Conservation (phyloP, 2,888 invertebrate genomes). For the Scaeva pyrastri region DNA sequence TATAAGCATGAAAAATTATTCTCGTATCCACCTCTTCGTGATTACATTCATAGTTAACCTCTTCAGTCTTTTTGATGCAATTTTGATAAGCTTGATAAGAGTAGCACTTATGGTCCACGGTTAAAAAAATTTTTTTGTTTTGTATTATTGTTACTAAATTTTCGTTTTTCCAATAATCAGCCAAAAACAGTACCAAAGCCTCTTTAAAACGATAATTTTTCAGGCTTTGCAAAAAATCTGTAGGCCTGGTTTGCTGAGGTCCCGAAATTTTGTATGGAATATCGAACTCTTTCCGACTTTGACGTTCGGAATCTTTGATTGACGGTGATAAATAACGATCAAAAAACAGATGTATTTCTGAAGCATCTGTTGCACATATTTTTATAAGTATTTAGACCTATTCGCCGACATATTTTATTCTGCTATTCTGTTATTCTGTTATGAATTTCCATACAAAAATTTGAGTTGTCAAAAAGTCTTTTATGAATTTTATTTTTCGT, state of each 20-base stretch:
- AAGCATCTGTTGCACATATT: too few species aligned
- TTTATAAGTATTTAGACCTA: too few species aligned
- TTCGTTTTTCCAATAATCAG: neutral
- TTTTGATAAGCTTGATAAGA: neutral
- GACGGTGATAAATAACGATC: too few species aligned
- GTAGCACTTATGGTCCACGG: neutral
- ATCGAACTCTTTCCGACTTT: too few species aligned
- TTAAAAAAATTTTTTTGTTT: neutral
- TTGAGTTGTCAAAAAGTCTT: too few species aligned
- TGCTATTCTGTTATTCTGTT: too few species aligned
- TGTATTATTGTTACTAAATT: neutral
- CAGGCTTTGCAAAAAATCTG: neutral
- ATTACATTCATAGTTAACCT: neutral
- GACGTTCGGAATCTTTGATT: too few species aligned
- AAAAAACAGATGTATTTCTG: too few species aligned
- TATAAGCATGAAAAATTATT: too few species aligned
- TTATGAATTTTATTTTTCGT: too few species aligned
- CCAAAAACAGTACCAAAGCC: neutral
- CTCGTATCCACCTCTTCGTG: neutral
- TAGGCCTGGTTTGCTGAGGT: neutral
- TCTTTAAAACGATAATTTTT: neutral
- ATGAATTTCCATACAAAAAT: too few species aligned
- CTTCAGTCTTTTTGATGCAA: neutral
- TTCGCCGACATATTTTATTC: too few species aligned
- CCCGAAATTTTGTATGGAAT: neutral